Base-by-base conservation (phyloP, 2,888 invertebrate species). In the Melinaea marsaeus region DNA sequence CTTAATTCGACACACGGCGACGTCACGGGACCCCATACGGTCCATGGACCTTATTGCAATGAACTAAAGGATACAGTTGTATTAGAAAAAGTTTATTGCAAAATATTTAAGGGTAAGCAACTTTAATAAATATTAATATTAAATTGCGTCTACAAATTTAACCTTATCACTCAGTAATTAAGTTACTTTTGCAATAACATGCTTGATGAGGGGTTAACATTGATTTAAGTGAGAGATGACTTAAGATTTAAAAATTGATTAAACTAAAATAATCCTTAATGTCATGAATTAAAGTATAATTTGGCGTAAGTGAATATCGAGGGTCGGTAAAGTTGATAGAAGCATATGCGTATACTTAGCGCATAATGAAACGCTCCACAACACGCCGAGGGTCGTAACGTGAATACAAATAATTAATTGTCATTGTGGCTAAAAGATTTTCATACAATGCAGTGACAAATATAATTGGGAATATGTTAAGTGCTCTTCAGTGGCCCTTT, bases 281-380 rank as follows among this genome's bases (percentile, higher is more conserved):
- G 11, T 2, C 11, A 42, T 42, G 9, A 9, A 0, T 46, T 1
- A 7, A 51, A 42, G 7, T 42, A 33, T 42, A 56, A 63, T 35
- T 11, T 13, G 37, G 9, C 45, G 2, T 54, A 64, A 62, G 32
- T 57, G 34, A 37, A 42, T 7, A 11, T 58, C 3, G 35, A 22
- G 37, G 7, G 34, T 57, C 13, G n/a, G 63, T 61, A 2, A 32
- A 47, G 35, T 7, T 32, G 55, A 70, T 72, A 74, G 71, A 76
- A 84, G 79, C 84, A 84, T 86, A 85, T 84, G 86, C 76, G 75
- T 71, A 62, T 75, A 80, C 80, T 81, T 77, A 76, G 74, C 72
- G 69, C 72, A 75, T 77, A 78, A 78, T 77, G 75, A 78, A 81
- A 74, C 72, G 70, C 76, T 78, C 77, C 72, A 71, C 68, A 72